These are phyloP conservation scores for Sitta europaea DNA, from an alignment of 2,113 vertebrate species.

Conservation along the genomic window DNA sequence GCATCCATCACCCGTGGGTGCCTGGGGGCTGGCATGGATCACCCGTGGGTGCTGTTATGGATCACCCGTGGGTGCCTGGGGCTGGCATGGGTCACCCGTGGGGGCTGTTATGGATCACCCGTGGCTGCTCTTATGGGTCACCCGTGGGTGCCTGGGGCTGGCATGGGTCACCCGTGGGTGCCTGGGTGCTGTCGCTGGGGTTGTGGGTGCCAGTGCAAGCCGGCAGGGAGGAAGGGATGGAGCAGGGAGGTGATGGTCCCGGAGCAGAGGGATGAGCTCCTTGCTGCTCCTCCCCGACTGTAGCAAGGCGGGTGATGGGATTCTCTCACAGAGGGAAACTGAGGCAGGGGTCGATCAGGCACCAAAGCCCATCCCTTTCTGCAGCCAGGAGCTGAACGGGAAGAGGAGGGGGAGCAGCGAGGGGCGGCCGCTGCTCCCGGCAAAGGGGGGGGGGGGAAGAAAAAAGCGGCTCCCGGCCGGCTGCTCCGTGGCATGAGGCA, in stretches of 20 bases:
- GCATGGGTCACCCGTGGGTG: accelerated
- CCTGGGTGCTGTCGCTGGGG: neutral
- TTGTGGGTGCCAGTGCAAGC: neutral
- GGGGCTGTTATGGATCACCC: neutral
- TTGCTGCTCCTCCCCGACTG: accelerated
- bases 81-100: accelerated
- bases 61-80: neutral
- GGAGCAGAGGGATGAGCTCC: neutral
- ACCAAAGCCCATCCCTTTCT: neutral
- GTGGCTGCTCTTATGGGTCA: neutral
- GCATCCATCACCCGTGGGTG: neutral
- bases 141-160: neutral
- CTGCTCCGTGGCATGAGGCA: neutral
- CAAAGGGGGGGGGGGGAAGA: no score
- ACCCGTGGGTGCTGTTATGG: accelerated
- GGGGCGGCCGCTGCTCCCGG: neutral
- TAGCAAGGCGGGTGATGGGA: accelerated
- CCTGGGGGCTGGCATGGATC: neutral
- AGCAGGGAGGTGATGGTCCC: neutral
- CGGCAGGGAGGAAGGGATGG: neutral
- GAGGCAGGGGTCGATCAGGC: neutral
- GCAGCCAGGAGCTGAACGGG: accelerated
- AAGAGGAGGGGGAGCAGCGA: neutral
- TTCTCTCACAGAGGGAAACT: neutral
- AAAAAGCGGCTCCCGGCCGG: neutral